Conservation (phyloP, 2,888 invertebrate species). For the Ptilodon capucinus region DNA sequence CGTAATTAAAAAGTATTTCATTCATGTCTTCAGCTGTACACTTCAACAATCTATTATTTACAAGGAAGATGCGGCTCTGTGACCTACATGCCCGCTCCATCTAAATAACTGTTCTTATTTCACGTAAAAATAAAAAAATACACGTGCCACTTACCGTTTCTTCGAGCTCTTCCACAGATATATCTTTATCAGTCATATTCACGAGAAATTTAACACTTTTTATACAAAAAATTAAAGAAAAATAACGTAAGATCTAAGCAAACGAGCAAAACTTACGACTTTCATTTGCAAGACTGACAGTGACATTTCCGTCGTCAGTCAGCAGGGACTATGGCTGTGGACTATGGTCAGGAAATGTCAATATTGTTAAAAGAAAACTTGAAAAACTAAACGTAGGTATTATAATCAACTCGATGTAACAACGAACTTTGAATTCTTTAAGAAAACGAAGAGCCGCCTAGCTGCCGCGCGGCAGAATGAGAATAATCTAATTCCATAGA, state of each 20-base stretch:
- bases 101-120: slow-evolving; percentile 20
- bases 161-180: slow-evolving; percentile 70
- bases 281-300: slow-evolving; percentile 32
- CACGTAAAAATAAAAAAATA: slow-evolving; percentile 8
- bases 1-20: background rate
- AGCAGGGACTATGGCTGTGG: no score
- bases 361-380: no score
- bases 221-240: slow-evolving; percentile 40
- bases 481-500: no score
- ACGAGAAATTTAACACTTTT: slow-evolving; percentile 38
- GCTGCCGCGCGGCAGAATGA: no score
- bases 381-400: no score
- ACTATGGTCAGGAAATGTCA: background rate
- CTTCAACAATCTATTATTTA: slow-evolving; percentile 36
- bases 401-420: no score
- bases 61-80: slow-evolving; percentile 51
- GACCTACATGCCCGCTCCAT: slow-evolving; percentile 52
- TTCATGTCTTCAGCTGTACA: slow-evolving; percentile 12
- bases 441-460: no score
- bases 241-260: slow-evolving; percentile 32
- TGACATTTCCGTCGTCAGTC: background rate
- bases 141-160: slow-evolving; percentile 62
- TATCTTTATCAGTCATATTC: slow-evolving; percentile 69
- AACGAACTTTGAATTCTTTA: no score
- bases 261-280: slow-evolving; percentile 58